Percentiles rank a stretch among this genome's conserved stretches.
Evolutionary conservation across 2,797 vertebrate genomes (phyloP).

Genomic region (Margarornis squamiger): DNA sequence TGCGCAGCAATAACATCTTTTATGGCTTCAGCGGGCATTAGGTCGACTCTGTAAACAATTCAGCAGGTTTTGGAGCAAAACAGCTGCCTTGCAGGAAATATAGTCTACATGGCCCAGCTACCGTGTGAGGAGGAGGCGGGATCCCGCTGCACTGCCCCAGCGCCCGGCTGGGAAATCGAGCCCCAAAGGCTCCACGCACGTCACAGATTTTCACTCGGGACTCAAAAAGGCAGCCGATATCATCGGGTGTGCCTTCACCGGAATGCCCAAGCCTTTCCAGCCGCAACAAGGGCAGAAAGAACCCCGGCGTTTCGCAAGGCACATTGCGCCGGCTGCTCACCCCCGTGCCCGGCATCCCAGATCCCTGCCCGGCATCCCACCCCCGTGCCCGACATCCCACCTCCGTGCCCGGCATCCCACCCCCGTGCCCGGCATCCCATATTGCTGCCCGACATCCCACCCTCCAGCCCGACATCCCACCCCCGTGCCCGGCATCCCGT

Average conservation of each 20-base stretch:
- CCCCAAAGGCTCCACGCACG: not conserved
- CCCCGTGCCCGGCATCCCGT: not conserved
- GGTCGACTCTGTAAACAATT: not conserved
- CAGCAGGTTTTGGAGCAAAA: not conserved
- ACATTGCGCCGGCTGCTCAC: not conserved
- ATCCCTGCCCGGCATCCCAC: not conserved
- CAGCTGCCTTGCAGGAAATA: not conserved
- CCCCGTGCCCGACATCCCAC: not conserved
- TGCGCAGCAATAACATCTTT: not conserved
- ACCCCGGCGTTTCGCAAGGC: not conserved
- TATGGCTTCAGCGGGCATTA: not conserved
- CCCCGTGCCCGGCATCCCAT: not conserved
- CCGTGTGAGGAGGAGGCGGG: rapidly evolving
- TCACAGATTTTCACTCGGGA: not conserved
- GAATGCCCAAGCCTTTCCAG: not conserved
- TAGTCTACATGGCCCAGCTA: rapidly evolving
- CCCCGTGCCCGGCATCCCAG: not conserved
- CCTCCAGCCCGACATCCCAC: not conserved
- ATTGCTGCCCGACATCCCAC: rapidly evolving
- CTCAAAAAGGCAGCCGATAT: not conserved
- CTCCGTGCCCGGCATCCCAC: too few relatives aligned
- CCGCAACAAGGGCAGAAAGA: not conserved
- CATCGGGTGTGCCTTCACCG: not conserved
- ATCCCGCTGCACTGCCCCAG: not conserved
- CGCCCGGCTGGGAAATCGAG: not conserved